A percentile compares a stretch with the other conserved stretches of the same genome.
Conservation (phyloP, 2,888 invertebrate species). For the Acrobasis suavella region DNA sequence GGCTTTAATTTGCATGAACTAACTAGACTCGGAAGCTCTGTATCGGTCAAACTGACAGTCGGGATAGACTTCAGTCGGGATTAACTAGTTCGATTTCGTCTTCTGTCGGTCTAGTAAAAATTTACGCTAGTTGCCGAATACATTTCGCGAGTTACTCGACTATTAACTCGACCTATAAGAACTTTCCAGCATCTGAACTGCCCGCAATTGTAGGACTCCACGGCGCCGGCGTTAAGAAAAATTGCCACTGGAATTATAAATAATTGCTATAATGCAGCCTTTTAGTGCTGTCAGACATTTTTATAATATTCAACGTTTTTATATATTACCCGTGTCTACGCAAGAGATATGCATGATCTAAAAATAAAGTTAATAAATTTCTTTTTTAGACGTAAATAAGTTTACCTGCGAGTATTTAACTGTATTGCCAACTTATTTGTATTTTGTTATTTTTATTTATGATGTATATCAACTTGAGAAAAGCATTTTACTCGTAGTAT, state of each 20-base stretch:
- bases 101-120: too few species aligned
- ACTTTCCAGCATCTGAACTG: constrained; percentile 1
- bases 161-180: background rate
- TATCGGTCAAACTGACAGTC: too few species aligned
- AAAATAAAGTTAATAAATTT: background rate
- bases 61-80: too few species aligned
- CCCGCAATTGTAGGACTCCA: constrained; percentile 12
- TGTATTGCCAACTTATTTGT: too few species aligned
- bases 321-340: constrained; percentile 35
- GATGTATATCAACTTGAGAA: too few species aligned
- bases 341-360: constrained; percentile 10
- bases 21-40: too few species aligned
- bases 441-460: too few species aligned
- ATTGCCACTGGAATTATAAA: constrained; percentile 42
- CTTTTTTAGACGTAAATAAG: background rate
- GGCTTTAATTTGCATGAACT: too few species aligned
- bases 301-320: constrained; percentile 37
- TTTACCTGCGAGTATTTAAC: background rate
- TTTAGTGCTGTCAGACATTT: constrained; percentile 33
- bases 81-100: too few species aligned
- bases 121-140: too few species aligned
- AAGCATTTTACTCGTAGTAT: too few species aligned
- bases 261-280: constrained; percentile 40
- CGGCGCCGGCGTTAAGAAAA: constrained; percentile 36
- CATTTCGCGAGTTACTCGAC: background rate